phyloP scores from a whole-genome alignment of 2,797 vertebrate species.

The Cichlasoma orientale region DNA sequence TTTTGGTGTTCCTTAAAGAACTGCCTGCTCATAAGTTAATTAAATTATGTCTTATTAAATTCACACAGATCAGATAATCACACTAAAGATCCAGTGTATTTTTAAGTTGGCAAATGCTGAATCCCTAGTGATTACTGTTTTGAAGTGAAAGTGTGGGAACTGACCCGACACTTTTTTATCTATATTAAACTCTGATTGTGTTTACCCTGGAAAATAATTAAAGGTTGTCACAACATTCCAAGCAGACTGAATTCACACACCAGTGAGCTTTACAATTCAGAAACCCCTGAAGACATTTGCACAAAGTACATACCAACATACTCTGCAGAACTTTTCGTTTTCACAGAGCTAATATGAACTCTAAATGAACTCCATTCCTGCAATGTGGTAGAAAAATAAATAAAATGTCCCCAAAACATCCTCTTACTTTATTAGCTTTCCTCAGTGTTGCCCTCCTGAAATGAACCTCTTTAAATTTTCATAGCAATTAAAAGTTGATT shows the following conservation, averaged over 20 bases:
- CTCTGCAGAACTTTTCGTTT: not conserved
- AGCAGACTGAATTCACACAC: conserved; percentile 8
- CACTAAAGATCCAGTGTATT: not conserved
- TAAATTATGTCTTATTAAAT: not conserved
- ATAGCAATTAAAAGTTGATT: not conserved
- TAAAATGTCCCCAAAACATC: not conserved
- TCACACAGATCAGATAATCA: not conserved
- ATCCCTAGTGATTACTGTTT: not conserved
- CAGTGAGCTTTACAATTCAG: conserved; percentile 44
- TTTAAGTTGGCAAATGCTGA: not conserved
- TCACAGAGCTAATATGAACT: conserved; percentile 11
- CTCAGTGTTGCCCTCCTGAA: not conserved
- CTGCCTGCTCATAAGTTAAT: not conserved
- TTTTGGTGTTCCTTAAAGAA: not conserved
- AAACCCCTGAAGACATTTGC: conserved; percentile 13
- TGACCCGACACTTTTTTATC: not conserved
- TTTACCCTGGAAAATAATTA: conserved; percentile 5
- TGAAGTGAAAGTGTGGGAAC: not conserved
- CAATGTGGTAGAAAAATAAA: conserved; percentile 6
- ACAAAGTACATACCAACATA: not conserved
- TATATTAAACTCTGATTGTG: conserved; percentile 15
- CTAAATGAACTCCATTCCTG: not conserved
- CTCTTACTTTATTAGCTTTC: not conserved
- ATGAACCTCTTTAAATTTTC: not conserved
- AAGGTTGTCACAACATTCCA: conserved; percentile 5